phyloP scores from a whole-genome alignment of 2,113 vertebrate species.

The Chamaetylas fuelleborni region DNA sequence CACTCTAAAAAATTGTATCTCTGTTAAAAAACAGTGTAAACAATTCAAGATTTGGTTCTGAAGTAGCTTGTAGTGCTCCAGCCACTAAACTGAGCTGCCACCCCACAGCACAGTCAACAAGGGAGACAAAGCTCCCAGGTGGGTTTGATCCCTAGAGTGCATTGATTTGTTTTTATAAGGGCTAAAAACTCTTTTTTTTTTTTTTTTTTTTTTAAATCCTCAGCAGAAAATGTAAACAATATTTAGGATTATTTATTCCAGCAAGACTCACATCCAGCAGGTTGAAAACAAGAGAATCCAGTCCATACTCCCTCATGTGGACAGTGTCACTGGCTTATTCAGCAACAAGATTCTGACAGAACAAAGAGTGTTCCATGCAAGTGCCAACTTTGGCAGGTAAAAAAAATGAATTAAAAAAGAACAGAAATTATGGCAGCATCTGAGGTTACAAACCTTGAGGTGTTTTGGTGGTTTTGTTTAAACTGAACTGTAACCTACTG shows the following conservation, averaged over 20 bases:
- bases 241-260: neutral
- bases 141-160: neutral
- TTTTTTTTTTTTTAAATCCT: neutral
- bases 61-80: neutral
- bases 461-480: neutral
- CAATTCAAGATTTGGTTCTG: constrained; percentile 36
- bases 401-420: neutral
- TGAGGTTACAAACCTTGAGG: neutral
- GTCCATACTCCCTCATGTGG: neutral
- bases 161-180: neutral
- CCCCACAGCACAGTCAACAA: neutral
- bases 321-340: neutral
- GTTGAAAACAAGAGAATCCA: neutral
- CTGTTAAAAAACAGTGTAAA: constrained; percentile 40
- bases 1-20: neutral
- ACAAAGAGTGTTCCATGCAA: neutral
- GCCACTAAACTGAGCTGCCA: neutral
- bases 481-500: neutral
- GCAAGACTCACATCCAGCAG: neutral
- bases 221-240: constrained; percentile 37
- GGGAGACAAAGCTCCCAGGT: neutral
- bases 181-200: neutral
- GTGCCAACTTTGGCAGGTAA: neutral
- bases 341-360: neutral
- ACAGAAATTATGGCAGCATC: constrained; percentile 5